These are phyloP conservation scores for Prunella himalayana DNA, from an alignment of 2,113 vertebrate species.

Conservation along the genomic window DNA sequence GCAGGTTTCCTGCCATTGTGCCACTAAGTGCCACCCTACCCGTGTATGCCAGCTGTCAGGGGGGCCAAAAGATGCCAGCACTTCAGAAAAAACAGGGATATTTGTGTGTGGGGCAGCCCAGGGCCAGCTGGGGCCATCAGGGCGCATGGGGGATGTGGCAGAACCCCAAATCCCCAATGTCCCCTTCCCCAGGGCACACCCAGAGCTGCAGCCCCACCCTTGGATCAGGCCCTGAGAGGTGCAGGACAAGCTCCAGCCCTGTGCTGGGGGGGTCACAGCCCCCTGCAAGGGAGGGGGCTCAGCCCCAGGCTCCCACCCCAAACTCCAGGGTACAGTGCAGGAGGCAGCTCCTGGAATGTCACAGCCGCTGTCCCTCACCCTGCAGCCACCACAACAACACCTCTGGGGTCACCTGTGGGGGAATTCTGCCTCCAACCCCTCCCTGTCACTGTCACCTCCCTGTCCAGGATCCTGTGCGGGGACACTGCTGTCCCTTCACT, in stretches of 20 bases:
- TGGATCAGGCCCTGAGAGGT: not conserved
- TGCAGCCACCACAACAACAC: not conserved
- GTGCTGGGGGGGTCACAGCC: not conserved
- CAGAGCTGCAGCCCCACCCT: rapidly evolving
- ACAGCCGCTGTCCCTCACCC: not conserved
- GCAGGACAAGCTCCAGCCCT: not conserved
- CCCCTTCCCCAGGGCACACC: too few relatives aligned
- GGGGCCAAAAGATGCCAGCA: not conserved
- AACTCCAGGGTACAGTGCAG: rapidly evolving
- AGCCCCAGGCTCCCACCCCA: not conserved
- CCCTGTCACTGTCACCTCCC: not conserved
- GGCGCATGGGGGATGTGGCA: rapidly evolving
- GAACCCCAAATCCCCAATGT: rapidly evolving
- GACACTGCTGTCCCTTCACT: not conserved
- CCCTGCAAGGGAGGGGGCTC: too few relatives aligned
- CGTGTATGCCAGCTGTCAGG: rapidly evolving
- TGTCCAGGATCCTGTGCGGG: not conserved
- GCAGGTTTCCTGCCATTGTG: not conserved
- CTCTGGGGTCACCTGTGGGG: not conserved
- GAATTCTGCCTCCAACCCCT: not conserved
- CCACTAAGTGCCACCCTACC: rapidly evolving
- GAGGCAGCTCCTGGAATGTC: not conserved
- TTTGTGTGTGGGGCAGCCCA: not conserved
- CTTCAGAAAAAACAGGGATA: not conserved
- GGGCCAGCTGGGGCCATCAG: not conserved